These are phyloP conservation scores for Syrphus vitripennis DNA, from an alignment of 2,888 invertebrate species.

Conservation along the genomic window DNA sequence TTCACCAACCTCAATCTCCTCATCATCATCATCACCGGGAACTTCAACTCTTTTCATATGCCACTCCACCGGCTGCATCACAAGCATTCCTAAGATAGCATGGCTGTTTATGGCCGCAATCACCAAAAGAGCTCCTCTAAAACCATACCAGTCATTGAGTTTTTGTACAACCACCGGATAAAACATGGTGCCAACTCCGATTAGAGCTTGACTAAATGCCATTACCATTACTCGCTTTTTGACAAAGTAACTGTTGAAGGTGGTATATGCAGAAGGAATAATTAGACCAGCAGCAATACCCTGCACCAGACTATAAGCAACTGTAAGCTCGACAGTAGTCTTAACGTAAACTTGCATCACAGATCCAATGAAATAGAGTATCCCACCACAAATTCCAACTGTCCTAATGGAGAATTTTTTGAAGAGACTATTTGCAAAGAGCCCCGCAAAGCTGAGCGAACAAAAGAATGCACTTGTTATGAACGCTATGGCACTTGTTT, in stretches of 20 bases:
- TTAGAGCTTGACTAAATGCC: conserved; percentile 87
- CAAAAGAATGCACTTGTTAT: conserved; percentile 86
- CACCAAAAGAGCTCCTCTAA: conserved; percentile 86
- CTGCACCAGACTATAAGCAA: conserved; percentile 85
- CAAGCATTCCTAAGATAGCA: conserved; percentile 85
- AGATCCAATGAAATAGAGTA: conserved; percentile 85
- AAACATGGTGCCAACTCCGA: conserved; percentile 86
- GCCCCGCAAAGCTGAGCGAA: conserved; percentile 83
- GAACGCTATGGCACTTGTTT: conserved; percentile 87
- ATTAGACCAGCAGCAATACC: conserved; percentile 89
- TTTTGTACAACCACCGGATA: conserved; percentile 86
- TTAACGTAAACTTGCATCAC: conserved; percentile 85
- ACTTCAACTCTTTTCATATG: conserved; percentile 83
- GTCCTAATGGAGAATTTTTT: conserved; percentile 86
- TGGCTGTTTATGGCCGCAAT: conserved; percentile 86
- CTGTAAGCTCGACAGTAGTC: conserved; percentile 84
- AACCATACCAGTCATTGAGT: conserved; percentile 85
- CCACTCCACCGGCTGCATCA: conserved; percentile 90
- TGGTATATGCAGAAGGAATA: conserved; percentile 87
- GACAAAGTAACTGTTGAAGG: conserved; percentile 89
- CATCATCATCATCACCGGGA: conserved; percentile 79
- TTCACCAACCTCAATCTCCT: conserved; percentile 54
- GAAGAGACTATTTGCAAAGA: conserved; percentile 86
- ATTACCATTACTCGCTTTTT: conserved; percentile 87
- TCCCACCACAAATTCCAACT: conserved; percentile 86